These are phyloP conservation scores for Anthrax anthrax DNA, from an alignment of 2,888 invertebrate species.

Conservation along the genomic window DNA sequence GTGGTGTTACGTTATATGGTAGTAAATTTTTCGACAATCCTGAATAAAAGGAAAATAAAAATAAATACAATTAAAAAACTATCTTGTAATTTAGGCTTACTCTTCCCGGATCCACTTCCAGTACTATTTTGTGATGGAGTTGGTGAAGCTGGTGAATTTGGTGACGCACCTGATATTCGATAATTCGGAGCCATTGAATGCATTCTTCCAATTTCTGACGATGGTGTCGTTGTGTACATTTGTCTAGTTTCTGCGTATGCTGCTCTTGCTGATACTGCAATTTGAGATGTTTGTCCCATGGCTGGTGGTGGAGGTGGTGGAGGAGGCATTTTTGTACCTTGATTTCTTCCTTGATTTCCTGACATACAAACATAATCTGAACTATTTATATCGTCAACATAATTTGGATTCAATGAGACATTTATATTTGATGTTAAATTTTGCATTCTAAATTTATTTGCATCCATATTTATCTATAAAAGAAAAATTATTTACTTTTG, in stretches of 20 bases:
- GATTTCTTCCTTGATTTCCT: conserved; percentile 37
- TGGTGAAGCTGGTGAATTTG: conserved; percentile 39
- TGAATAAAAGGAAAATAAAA: conserved; percentile 34
- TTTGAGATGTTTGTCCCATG: neutral
- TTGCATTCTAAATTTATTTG: neutral
- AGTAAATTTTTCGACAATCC: conserved; percentile 50
- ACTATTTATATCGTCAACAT: conserved; percentile 57
- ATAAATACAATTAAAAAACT: neutral
- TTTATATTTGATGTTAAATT: conserved; percentile 17
- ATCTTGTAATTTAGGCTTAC: conserved; percentile 10
- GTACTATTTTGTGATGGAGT: conserved; percentile 52
- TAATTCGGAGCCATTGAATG: neutral
- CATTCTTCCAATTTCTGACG: conserved; percentile 4
- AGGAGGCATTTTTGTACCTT: neutral
- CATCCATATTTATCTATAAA: neutral
- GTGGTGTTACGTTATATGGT: conserved; percentile 79
- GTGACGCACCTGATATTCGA: neutral
- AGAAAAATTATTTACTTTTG: neutral
- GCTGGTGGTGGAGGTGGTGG: neutral
- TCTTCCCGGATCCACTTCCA: conserved; percentile 41
- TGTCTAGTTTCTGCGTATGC: conserved; percentile 12
- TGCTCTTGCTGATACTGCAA: conserved; percentile 3
- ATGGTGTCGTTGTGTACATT: conserved; percentile 2
- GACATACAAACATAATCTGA: conserved; percentile 78
- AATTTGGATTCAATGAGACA: conserved; percentile 32